Conservation (phyloP, 2,888 invertebrate genomes). For the Oxycera nigricornis region DNA sequence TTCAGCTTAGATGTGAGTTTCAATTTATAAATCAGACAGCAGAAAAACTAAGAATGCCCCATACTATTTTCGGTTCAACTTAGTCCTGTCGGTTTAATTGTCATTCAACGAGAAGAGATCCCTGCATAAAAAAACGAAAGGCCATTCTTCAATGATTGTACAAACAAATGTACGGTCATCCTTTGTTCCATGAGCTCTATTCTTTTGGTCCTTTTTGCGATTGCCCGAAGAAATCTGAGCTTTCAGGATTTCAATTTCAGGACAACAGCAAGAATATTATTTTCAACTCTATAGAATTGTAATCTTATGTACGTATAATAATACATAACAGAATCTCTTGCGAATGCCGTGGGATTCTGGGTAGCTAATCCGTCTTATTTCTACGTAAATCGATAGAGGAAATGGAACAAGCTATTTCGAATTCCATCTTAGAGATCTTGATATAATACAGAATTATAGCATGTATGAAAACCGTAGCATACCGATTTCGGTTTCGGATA, state of each 20-base stretch:
- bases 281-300: background rate
- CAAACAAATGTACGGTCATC: conserved; percentile 25
- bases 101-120: conserved; percentile 6
- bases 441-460: too few species aligned
- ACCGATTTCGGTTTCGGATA: too few species aligned
- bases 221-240: background rate
- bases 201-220: background rate
- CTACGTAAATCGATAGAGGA: too few species aligned
- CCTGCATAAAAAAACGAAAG: background rate
- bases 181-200: conserved; percentile 18
- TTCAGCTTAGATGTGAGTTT: conserved; percentile 1
- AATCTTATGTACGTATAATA: background rate
- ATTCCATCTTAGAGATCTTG: too few species aligned
- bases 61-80: background rate
- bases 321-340: background rate
- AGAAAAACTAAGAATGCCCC: background rate
- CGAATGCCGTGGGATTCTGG: background rate
- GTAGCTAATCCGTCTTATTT: conserved; percentile 3
- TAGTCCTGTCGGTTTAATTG: conserved; percentile 15
- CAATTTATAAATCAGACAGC: conserved; percentile 24
- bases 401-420: too few species aligned
- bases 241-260: background rate
- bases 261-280: background rate
- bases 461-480: too few species aligned
- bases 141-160: conserved; percentile 8